A percentile compares a stretch with the other conserved stretches of the same genome.
These are phyloP conservation scores for Lipophrys pholis DNA, from an alignment of 2,113 vertebrate genomes.

Conservation along the genomic window DNA sequence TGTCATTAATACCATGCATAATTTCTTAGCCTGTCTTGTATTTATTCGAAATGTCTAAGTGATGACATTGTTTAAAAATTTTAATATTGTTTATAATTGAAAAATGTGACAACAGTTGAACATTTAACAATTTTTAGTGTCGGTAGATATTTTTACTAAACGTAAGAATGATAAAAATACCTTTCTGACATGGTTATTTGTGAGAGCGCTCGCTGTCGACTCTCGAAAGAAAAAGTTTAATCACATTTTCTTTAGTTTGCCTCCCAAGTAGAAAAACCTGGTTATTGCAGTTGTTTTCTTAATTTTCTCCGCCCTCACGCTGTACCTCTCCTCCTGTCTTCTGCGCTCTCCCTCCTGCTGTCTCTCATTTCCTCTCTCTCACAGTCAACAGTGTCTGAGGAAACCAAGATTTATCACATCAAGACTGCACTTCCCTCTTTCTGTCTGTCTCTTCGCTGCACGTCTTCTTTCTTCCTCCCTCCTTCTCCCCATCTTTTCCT, in stretches of 20 bases:
- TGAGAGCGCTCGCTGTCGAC: not conserved
- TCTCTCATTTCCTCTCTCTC: conserved; percentile 48
- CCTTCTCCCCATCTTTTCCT: conserved; percentile 21
- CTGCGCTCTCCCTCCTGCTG: conserved; percentile 31
- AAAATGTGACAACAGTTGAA: no score
- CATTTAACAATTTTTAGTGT: no score
- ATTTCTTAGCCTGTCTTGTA: not conserved
- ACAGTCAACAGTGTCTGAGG: conserved; percentile 64
- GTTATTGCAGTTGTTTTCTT: not conserved
- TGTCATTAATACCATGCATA: not conserved
- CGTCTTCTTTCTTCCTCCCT: conserved; percentile 31
- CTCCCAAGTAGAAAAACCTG: not conserved
- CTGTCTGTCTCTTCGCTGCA: conserved; percentile 12
- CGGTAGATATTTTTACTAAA: no score
- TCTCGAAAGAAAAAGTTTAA: not conserved
- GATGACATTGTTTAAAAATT: not conserved
- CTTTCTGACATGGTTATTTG: not conserved
- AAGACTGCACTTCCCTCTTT: conserved; percentile 58
- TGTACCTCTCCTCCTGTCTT: not conserved
- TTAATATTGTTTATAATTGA: no score
- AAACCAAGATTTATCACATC: conserved; percentile 64
- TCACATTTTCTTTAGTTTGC: not conserved
- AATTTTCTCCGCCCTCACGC: not conserved
- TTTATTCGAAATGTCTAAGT: conserved; percentile 9
- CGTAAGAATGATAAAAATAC: no score